Evolutionary conservation across 2,113 vertebrate genomes (phyloP).

Genomic region (Erythrolamprus reginae): DNA sequence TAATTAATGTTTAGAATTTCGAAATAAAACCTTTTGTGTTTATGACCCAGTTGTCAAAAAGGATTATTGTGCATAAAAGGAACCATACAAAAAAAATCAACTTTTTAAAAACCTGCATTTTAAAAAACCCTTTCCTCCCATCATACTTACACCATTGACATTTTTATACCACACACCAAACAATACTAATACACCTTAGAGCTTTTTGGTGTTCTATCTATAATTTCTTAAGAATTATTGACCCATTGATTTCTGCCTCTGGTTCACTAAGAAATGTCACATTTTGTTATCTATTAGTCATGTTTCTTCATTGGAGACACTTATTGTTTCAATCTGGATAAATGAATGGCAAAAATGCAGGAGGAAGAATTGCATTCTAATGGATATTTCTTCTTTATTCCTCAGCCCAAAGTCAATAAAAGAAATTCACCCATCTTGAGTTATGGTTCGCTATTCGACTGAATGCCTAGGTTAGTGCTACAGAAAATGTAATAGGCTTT

Average conservation of each 20-base stretch:
- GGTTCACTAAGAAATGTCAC: constrained; percentile 6
- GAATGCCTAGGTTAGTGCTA: not conserved
- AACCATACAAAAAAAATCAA: not conserved
- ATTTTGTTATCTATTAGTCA: constrained; percentile 9
- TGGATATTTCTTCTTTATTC: not conserved
- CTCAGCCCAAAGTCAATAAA: not conserved
- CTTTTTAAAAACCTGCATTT: not conserved
- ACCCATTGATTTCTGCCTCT: not conserved
- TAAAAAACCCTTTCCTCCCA: not conserved
- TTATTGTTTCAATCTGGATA: not conserved
- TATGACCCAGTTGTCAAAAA: not conserved
- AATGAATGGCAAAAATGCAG: not conserved
- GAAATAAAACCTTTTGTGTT: not conserved
- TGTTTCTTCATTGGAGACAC: not conserved
- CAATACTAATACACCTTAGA: not conserved
- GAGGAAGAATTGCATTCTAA: not conserved
- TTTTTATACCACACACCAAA: not conserved
- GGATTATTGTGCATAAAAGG: not conserved
- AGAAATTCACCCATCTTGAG: not conserved
- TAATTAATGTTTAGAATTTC: not conserved
- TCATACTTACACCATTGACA: not conserved
- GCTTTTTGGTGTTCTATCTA: not conserved
- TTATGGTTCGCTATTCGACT: not conserved
- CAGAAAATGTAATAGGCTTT: not conserved
- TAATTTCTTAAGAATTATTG: not conserved